Conservation (phyloP, 1,140 invertebrate genomes). For the Elymnias hypermnestra region DNA sequence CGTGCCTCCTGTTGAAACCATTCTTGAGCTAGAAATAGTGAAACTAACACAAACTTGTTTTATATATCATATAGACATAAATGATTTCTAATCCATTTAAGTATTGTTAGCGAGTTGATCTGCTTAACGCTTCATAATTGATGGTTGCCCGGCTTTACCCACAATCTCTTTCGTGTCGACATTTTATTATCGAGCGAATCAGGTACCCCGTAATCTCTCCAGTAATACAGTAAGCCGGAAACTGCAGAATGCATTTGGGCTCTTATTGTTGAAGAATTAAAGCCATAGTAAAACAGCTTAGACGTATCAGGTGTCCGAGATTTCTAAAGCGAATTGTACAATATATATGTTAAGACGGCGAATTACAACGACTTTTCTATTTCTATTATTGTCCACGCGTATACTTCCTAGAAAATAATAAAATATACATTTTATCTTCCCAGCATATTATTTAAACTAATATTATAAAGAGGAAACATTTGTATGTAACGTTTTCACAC, state of each 20-base stretch:
- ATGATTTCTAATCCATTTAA: too few relatives aligned
- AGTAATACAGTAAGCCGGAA: constrained; percentile 10
- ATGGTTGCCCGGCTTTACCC: constrained; percentile 18
- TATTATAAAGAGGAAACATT: too few relatives aligned
- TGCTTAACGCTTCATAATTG: not conserved
- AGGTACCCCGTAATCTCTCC: constrained; percentile 38
- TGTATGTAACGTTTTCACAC: too few relatives aligned
- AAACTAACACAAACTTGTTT: too few relatives aligned
- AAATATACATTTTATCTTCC: too few relatives aligned
- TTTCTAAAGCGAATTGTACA: not conserved
- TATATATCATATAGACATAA: too few relatives aligned
- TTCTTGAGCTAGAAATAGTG: too few relatives aligned
- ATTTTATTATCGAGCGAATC: constrained; percentile 53
- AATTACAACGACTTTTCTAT: not conserved
- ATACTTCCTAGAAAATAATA: too few relatives aligned
- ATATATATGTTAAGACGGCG: not conserved
- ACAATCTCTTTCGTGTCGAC: constrained; percentile 46
- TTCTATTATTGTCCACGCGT: not conserved
- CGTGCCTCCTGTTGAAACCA: too few relatives aligned
- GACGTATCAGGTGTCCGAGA: not conserved
- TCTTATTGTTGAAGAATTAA: not conserved
- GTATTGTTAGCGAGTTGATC: not conserved
- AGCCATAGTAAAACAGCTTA: not conserved
- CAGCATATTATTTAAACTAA: too few relatives aligned
- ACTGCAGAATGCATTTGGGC: not conserved